These are phyloP conservation scores for Ammodytes dubius DNA, from an alignment of 2,113 vertebrate genomes.

Conservation along the genomic window DNA sequence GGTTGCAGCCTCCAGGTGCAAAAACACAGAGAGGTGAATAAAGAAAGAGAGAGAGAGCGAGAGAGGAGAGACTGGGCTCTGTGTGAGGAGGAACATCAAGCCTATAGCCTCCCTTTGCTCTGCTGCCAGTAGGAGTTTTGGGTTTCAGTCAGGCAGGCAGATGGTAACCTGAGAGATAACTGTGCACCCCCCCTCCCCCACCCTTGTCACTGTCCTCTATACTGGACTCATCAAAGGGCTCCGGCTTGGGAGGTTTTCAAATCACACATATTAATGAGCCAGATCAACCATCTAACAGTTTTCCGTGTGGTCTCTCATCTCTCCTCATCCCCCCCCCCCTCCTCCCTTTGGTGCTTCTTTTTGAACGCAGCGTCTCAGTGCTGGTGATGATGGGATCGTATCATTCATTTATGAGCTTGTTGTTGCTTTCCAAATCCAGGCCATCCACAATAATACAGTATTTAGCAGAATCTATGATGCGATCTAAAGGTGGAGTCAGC, in stretches of 20 bases:
- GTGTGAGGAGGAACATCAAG: conserved; percentile 47
- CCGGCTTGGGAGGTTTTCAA: conserved; percentile 46
- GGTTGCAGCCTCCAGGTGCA: conserved; percentile 58
- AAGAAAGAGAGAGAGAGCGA: neutral
- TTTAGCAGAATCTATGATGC: conserved; percentile 63
- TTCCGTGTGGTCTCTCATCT: conserved; percentile 10
- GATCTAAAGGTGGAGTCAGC: conserved; percentile 40
- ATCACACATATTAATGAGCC: conserved; percentile 54
- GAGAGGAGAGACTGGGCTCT: conserved; percentile 8
- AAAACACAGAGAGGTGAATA: conserved; percentile 26
- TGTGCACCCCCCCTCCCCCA: neutral
- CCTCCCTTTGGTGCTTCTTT: neutral
- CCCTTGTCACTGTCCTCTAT: conserved; percentile 8
- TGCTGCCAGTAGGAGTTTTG: conserved; percentile 56
- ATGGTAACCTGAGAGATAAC: conserved; percentile 72
- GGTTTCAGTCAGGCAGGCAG: conserved; percentile 60
- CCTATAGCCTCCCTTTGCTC: conserved; percentile 46
- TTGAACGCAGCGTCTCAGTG: conserved; percentile 42
- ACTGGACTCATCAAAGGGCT: conserved; percentile 61
- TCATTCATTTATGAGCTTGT: conserved; percentile 73
- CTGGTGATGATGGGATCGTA: conserved; percentile 43
- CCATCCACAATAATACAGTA: conserved; percentile 65
- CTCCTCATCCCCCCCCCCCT: conserved; percentile 6
- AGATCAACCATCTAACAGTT: conserved; percentile 2
- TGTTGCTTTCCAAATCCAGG: conserved; percentile 52